These are phyloP conservation scores for Belonocnema kinseyi DNA, from an alignment of 1,140 invertebrate genomes.

Conservation along the genomic window DNA sequence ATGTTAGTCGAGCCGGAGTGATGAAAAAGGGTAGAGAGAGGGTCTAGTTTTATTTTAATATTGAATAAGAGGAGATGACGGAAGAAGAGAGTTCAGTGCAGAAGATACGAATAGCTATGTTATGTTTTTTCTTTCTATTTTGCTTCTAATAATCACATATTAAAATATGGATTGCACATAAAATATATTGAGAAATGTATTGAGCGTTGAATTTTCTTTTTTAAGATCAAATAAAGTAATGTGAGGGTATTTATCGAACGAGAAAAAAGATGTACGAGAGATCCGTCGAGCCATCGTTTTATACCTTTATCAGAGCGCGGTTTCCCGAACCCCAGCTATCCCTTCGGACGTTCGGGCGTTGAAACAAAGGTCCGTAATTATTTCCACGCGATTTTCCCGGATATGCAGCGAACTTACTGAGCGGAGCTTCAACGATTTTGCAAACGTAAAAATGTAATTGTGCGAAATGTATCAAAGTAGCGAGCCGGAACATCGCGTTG, in stretches of 20 bases:
- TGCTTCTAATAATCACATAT: no score
- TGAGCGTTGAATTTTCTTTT: background rate
- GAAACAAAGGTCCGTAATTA: conserved; percentile 28
- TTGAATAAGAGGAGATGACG: no score
- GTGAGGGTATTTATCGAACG: conserved; percentile 16
- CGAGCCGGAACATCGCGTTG: conserved; percentile 25
- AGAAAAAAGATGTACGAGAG: conserved; percentile 17
- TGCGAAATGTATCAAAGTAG: conserved; percentile 29
- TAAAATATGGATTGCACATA: no score
- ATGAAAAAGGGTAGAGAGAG: no score
- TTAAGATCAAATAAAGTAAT: background rate
- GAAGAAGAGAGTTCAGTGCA: no score
- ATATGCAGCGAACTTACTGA: background rate
- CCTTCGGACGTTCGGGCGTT: background rate
- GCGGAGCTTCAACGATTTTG: conserved; percentile 10
- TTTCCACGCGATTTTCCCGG: conserved; percentile 23
- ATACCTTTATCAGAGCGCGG: conserved; percentile 22
- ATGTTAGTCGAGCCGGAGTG: no score
- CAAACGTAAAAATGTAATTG: conserved; percentile 31
- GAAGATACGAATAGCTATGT: no score
- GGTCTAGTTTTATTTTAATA: no score
- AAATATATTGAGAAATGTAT: no score
- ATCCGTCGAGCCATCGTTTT: background rate
- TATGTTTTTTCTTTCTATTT: no score
- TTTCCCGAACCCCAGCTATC: background rate